These are phyloP conservation scores for Megaceryle alcyon DNA, from an alignment of 2,797 vertebrate genomes.

Conservation along the genomic window DNA sequence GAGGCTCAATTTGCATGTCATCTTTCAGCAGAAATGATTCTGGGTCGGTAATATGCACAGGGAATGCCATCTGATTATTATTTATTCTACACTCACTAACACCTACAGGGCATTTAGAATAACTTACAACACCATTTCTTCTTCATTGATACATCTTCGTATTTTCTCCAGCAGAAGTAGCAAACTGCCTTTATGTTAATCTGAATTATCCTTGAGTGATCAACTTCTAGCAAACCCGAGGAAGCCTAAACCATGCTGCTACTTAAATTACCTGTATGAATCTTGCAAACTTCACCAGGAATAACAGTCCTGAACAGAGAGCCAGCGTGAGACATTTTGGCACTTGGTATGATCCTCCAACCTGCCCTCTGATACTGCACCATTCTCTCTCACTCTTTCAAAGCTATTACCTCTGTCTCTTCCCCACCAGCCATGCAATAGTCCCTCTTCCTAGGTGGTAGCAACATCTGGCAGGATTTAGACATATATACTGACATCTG, in stretches of 20 bases:
- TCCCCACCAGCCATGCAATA: neutral
- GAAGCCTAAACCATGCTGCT: neutral
- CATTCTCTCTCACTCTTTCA: neutral
- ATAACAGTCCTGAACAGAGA: neutral
- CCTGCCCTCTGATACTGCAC: neutral
- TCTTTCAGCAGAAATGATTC: neutral
- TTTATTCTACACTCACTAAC: neutral
- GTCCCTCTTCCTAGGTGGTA: neutral
- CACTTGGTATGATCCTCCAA: neutral
- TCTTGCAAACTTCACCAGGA: neutral
- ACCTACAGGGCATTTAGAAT: neutral
- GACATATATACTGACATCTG: constrained; percentile 1
- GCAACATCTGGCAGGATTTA: constrained; percentile 23
- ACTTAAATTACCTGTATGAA: neutral
- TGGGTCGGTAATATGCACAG: neutral
- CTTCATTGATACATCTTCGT: neutral
- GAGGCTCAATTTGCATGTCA: neutral
- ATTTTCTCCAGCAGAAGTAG: neutral
- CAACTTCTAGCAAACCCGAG: neutral
- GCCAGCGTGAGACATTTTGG: neutral
- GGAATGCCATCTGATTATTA: neutral
- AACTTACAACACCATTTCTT: neutral
- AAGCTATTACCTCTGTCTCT: neutral
- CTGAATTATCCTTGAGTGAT: neutral
- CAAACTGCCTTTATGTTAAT: neutral